These are phyloP conservation scores for Drosophila yooni DNA, from an alignment of 2,888 invertebrate species.

Conservation along the genomic window DNA sequence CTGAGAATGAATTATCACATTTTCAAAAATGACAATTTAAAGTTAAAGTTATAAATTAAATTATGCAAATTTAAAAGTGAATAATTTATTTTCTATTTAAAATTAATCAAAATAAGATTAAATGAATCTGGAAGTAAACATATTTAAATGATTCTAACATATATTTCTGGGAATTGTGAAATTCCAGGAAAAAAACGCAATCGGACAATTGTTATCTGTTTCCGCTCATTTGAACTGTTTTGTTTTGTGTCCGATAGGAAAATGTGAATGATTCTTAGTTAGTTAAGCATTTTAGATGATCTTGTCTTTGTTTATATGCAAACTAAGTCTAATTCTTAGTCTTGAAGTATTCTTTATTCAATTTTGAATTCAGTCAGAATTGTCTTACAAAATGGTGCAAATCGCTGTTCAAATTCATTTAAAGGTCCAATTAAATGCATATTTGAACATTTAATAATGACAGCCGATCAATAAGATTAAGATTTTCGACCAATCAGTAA, in stretches of 20 bases:
- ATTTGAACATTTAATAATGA: neutral
- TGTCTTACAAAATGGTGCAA: neutral
- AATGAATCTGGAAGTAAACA: neutral
- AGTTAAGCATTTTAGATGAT: neutral
- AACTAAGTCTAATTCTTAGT: neutral
- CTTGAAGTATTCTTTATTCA: neutral
- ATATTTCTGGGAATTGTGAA: neutral
- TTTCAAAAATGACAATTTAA: neutral
- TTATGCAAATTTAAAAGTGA: neutral
- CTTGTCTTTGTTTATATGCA: neutral
- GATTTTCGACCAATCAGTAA: neutral
- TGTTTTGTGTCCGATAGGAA: too few relatives aligned
- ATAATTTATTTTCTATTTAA: neutral
- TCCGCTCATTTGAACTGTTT: neutral
- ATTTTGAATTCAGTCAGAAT: neutral
- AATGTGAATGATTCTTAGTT: too few relatives aligned
- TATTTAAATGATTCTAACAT: neutral
- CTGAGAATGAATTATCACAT: neutral
- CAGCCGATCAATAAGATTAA: neutral
- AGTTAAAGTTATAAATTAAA: neutral
- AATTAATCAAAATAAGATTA: neutral
- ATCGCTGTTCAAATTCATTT: neutral
- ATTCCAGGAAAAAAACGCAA: neutral
- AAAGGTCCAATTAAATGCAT: neutral
- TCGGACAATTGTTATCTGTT: too few relatives aligned